Evolutionary conservation across 2,888 invertebrate genomes (phyloP), one percentile per base, ranked within the genome.

Genomic region (Hydrotaea diabolus): DNA sequence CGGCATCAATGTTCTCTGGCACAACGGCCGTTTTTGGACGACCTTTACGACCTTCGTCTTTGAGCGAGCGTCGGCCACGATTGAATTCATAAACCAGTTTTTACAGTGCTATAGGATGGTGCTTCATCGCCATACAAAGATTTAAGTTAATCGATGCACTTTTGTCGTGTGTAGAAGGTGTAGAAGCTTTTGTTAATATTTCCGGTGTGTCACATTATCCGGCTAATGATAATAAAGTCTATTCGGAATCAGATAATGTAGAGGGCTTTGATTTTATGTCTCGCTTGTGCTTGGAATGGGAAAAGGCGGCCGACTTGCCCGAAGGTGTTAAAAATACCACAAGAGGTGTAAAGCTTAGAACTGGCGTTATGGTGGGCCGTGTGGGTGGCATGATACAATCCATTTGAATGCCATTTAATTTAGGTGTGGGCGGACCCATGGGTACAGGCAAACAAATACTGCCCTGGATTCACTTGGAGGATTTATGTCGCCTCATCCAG

Each of bases 391-490:
- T 98, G 95, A 96, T 99, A 73, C 94, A 96, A 88, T 96, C 96
- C 87, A 94, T 98, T 90, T 96, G 95, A 90, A 88, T 96, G 73
- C 98, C 98, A 9, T 98, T 98, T 91, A 96, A 93, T 88, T 92
- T 98, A 13, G 91, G 98, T 0, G 88, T 97, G 0, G 98, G 98
- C 13, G 98, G 98, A 0, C 96, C 95, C 0, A 94, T 98, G 77
- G 97, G 96, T 7, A 93, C 93, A 62, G 99, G 99, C 0, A 93
- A 94, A 77, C 99, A 99, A 90, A 96, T 94, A 89, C 93, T 99
- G 90, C 98, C 99, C 0, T 99, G 99, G 99, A 98, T 99, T 90
- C 98, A 99, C 90, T 93, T 98, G 26, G 93, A 95, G 59, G 99
- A 99, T 92, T 91, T 94, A 0, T 92, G 93, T 15, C 93, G 95